phyloP scores from a whole-genome alignment of 2,113 vertebrate genomes.

The Ceyx margarethae region DNA sequence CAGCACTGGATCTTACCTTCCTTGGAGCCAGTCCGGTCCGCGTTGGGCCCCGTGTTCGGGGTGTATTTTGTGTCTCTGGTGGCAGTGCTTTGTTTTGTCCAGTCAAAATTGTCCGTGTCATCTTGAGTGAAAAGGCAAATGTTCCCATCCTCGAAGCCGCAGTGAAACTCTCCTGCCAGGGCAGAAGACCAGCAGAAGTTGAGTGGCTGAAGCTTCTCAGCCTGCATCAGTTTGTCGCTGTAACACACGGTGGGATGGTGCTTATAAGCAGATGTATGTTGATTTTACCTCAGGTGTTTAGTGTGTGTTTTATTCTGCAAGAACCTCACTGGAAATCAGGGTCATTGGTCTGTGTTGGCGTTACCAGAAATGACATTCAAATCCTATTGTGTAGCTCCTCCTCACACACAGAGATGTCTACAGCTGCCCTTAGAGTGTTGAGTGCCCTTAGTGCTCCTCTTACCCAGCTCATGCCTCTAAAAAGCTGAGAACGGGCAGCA shows the following conservation, averaged over 20 bases:
- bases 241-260: not conserved
- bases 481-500: not conserved
- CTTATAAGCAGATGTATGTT: not conserved
- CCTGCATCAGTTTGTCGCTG: not conserved
- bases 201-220: not conserved
- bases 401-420: not conserved
- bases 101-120: slow-evolving; percentile 95
- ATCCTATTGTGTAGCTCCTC: not conserved
- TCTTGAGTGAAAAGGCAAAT: slow-evolving; percentile 98
- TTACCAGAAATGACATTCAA: not conserved
- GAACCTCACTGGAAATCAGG: fast-evolving
- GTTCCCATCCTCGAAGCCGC: slow-evolving; percentile 94
- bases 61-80: slow-evolving; percentile 97
- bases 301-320: not conserved
- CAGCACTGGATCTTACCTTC: slow-evolving; percentile 77
- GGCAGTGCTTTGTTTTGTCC: slow-evolving; percentile 96
- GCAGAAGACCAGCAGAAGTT: not conserved
- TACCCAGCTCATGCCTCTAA: not conserved
- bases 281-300: not conserved
- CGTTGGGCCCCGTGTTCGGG: slow-evolving; percentile 93
- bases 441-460: not conserved
- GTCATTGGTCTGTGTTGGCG: not conserved
- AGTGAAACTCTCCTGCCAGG: slow-evolving; percentile 92
- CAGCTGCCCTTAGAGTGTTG: not conserved
- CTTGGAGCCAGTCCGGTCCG: slow-evolving; percentile 90